Evolutionary conservation across 2,888 invertebrate genomes (phyloP).

Genomic region (Tineola bisselliella): DNA sequence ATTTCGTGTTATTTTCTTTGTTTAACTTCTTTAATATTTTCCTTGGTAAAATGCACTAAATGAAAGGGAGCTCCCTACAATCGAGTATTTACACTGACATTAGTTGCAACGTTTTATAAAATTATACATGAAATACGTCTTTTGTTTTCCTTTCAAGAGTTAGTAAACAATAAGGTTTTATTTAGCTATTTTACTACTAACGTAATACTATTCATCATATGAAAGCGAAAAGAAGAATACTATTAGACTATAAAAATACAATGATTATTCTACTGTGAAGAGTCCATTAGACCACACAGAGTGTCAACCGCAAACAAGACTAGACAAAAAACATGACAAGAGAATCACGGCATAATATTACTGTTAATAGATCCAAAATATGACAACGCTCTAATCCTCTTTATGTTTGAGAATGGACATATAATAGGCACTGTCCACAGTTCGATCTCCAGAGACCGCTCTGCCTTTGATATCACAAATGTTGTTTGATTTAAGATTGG

Average conservation of each 20-base stretch:
- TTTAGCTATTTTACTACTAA: too few relatives aligned
- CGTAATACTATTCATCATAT: too few relatives aligned
- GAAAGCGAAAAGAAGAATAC: too few relatives aligned
- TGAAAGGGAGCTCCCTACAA: conserved; percentile 2
- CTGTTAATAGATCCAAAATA: conserved; percentile 53
- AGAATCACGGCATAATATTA: conserved; percentile 54
- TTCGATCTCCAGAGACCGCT: conserved; percentile 38
- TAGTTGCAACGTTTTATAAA: background rate
- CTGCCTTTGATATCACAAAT: conserved; percentile 45
- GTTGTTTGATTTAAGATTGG: conserved; percentile 5
- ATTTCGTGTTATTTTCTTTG: conserved; percentile 39
- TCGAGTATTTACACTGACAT: background rate
- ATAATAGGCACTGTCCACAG: conserved; percentile 28
- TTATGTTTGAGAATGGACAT: conserved; percentile 51
- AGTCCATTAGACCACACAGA: conserved; percentile 43
- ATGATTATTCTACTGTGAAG: too few relatives aligned
- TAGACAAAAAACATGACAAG: conserved; percentile 39
- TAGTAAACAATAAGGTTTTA: too few relatives aligned
- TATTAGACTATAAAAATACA: too few relatives aligned
- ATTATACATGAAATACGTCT: background rate
- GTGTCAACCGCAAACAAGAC: conserved; percentile 19
- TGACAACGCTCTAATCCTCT: conserved; percentile 64
- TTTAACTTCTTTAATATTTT: conserved; percentile 37
- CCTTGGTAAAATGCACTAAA: conserved; percentile 11
- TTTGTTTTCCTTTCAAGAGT: background rate